A percentile compares a stretch with the other conserved stretches of the same genome.
Evolutionary conservation across 2,113 vertebrate species (phyloP).

Genomic region (Pelusios castaneus): DNA sequence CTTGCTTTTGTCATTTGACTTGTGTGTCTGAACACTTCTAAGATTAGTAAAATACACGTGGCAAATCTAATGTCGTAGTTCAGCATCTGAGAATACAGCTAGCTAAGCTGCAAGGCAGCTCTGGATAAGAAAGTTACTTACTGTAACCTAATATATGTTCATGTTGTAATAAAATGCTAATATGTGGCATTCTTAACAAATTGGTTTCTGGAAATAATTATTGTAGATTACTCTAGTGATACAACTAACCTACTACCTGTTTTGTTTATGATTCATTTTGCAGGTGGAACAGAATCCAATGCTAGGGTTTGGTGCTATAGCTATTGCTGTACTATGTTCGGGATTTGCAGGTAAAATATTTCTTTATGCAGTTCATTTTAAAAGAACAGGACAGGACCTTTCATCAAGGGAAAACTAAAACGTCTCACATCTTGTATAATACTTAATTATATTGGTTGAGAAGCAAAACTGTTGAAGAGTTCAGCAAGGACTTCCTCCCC

Average conservation of each 20-base stretch:
- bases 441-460: background rate
- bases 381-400: background rate
- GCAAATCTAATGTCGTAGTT: background rate
- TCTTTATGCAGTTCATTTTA: accelerated
- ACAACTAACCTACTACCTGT: background rate
- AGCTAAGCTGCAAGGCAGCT: background rate
- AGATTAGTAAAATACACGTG: accelerated
- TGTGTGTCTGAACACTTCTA: background rate
- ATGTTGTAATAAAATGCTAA: background rate
- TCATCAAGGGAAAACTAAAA: background rate
- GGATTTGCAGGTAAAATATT: conserved; percentile 93
- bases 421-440: background rate
- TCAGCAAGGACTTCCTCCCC: background rate
- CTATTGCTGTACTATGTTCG: conserved; percentile 93
- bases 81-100: accelerated
- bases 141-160: background rate
- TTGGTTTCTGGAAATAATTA: background rate
- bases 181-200: background rate
- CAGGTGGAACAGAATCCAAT: conserved; percentile 93
- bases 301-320: conserved; percentile 89
- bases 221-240: background rate
- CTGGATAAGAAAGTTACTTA: background rate
- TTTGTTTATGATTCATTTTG: conserved; percentile 40
- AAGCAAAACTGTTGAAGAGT: background rate
- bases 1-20: background rate